Conservation (phyloP, 2,113 vertebrate species). For the Paracanthobrama guichenoti region DNA sequence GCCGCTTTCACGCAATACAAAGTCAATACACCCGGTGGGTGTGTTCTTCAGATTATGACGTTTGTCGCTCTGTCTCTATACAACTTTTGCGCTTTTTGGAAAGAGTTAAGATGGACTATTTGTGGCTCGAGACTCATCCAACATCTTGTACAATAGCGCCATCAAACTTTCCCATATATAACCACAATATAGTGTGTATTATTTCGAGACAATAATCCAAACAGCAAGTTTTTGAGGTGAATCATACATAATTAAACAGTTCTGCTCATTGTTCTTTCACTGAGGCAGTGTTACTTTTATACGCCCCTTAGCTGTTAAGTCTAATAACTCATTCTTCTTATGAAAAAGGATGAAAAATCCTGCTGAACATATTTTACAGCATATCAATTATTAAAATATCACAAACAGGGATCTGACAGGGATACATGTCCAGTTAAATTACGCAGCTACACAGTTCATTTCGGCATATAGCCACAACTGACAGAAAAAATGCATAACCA, state of each 20-base stretch:
- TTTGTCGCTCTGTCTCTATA: too few relatives aligned
- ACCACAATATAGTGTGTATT: conserved; percentile 57
- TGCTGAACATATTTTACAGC: conserved; percentile 53
- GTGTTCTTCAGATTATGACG: too few relatives aligned
- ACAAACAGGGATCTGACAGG: background rate
- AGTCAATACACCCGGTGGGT: too few relatives aligned
- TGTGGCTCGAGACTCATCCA: conserved; percentile 1
- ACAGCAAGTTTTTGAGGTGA: conserved; percentile 60
- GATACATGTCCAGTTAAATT: background rate
- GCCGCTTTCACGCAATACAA: too few relatives aligned
- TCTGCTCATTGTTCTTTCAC: conserved; percentile 69
- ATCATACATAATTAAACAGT: conserved; percentile 73
- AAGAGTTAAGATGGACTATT: background rate
- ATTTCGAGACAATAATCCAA: conserved; percentile 65
- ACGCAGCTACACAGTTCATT: background rate
- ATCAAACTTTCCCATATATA: conserved; percentile 50
- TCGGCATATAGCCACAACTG: background rate
- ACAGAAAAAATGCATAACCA: background rate
- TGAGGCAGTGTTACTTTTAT: conserved; percentile 66
- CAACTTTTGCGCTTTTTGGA: too few relatives aligned
- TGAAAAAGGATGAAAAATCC: background rate
- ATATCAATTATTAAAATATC: conserved; percentile 66
- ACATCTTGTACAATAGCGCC: background rate
- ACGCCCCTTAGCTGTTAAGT: conserved; percentile 64
- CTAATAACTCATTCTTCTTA: background rate